phyloP scores from a whole-genome alignment of 1,140 invertebrate genomes.

The Drosophila gunungcola region DNA sequence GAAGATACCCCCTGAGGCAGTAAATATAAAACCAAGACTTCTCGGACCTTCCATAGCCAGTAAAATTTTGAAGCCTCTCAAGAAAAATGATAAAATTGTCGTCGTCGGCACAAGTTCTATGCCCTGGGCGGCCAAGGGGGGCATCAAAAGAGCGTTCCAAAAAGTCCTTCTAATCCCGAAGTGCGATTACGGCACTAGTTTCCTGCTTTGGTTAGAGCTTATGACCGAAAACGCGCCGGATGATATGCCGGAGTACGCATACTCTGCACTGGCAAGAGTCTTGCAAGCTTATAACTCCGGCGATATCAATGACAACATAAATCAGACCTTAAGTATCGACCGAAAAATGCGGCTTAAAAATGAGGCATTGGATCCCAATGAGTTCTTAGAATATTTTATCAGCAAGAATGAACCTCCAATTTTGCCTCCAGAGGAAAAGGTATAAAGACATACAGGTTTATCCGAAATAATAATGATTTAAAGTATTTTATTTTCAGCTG shows the following conservation, averaged over 20 bases:
- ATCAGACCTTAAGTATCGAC: slow-evolving; percentile 68
- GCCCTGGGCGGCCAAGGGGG: slow-evolving; percentile 86
- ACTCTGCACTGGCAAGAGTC: slow-evolving; percentile 88
- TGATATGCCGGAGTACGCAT: slow-evolving; percentile 86
- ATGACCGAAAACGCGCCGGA: slow-evolving; percentile 87
- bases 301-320: slow-evolving; percentile 86
- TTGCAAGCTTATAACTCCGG: slow-evolving; percentile 88
- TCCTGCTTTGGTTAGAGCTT: slow-evolving; percentile 87
- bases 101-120: slow-evolving; percentile 87
- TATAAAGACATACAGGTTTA: slow-evolving; percentile 1
- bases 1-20: slow-evolving; percentile 86
- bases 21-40: slow-evolving; percentile 85
- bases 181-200: slow-evolving; percentile 89
- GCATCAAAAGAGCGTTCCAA: slow-evolving; percentile 85
- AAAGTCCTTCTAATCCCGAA: slow-evolving; percentile 82
- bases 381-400: slow-evolving; percentile 73
- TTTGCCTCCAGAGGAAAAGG: slow-evolving; percentile 71
- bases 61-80: slow-evolving; percentile 87
- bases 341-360: slow-evolving; percentile 61
- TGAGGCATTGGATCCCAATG: slow-evolving; percentile 52
- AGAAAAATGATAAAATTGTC: slow-evolving; percentile 87
- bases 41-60: slow-evolving; percentile 88
- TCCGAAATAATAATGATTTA: neutral
- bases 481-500: slow-evolving; percentile 24
- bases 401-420: slow-evolving; percentile 40